Base-by-base conservation (phyloP, 35 echinoderm and acorn worm species). In the Acanthaster planci region DNA sequence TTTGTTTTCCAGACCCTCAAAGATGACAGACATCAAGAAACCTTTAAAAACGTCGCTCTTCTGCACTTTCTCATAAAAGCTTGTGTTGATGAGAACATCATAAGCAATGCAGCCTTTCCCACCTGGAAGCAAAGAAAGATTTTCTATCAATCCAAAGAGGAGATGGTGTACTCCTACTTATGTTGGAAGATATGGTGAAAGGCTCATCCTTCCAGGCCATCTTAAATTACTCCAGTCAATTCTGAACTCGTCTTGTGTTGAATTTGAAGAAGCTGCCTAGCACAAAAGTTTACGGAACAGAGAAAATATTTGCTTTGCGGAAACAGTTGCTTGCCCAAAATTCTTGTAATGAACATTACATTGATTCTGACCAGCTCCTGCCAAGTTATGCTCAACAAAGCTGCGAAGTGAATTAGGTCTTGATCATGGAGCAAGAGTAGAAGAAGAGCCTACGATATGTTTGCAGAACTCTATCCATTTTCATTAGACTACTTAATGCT, bases 101-200 rank as follows among this genome's bases (percentile, higher is more conserved):
- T 99, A 99, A 23, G 92, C 96, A 32, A 92, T 91, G 37, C 96
- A 99, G 0, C 96, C 96, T 67, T 99, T 88, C 16, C 96, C 96
- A 92, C 80, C 96, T 99, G 84, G 12, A 34, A 52, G 88, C 16
- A 76, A 47, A 60, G 26, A 90, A 60, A 59, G 36, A 42, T 15
- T 31, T 54, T 52, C 57, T 31, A 51, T 8, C 18, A 42, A 39
- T 35, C 18, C 5, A 68, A 68, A 6, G 32, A 17, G 32, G 8
- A 68, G 60, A 5, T 27, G n/a, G n/a, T n/a, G n/a, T n/a, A n/a
- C n/a, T n/a, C n/a, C n/a, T n/a, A n/a, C n/a, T n/a, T n/a, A n/a
- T n/a, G n/a, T n/a, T n/a, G n/a, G n/a, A n/a, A n/a, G n/a, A n/a
- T n/a, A n/a, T n/a, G n/a, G n/a, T 0, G 4, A 18, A 10, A n/a